A percentile compares a stretch with the other conserved stretches of the same genome.
These are phyloP conservation scores for Neosilurus mollespiculum DNA, from an alignment of 2,797 vertebrate genomes.

Conservation along the genomic window DNA sequence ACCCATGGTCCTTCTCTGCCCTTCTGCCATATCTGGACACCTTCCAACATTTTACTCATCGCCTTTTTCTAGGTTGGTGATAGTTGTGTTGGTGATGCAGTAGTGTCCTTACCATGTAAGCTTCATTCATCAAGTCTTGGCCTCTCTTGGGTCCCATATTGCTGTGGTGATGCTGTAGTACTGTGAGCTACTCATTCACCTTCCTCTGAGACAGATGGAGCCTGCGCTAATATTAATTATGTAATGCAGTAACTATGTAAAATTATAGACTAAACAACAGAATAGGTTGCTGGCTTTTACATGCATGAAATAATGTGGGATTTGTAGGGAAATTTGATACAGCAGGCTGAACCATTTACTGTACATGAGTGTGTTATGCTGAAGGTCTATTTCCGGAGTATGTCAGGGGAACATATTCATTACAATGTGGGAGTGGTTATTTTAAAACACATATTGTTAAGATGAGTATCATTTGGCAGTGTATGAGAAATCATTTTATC, in stretches of 20 bases:
- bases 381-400: not conserved
- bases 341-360: slow-evolving; percentile 42
- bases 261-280: slow-evolving; percentile 63
- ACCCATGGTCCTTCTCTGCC: slow-evolving; percentile 48
- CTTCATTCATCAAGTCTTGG: slow-evolving; percentile 34
- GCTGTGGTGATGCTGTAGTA: slow-evolving; percentile 16
- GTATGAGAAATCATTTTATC: not conserved
- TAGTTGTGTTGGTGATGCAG: slow-evolving; percentile 42
- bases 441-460: not conserved
- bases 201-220: slow-evolving; percentile 26
- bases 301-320: slow-evolving; percentile 53
- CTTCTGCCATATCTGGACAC: slow-evolving; percentile 55
- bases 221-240: slow-evolving; percentile 58
- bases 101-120: slow-evolving; percentile 28
- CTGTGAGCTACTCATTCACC: slow-evolving; percentile 21
- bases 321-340: slow-evolving; percentile 50
- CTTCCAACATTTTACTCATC: slow-evolving; percentile 49
- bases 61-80: slow-evolving; percentile 49
- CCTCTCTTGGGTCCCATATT: slow-evolving; percentile 35
- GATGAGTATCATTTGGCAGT: not conserved
- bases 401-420: not conserved
- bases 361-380: slow-evolving; percentile 25
- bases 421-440: not conserved
- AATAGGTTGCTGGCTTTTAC: slow-evolving; percentile 59
- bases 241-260: slow-evolving; percentile 62